Evolutionary conservation across 2,797 vertebrate species (phyloP).

Genomic region (Thaleichthys pacificus): DNA sequence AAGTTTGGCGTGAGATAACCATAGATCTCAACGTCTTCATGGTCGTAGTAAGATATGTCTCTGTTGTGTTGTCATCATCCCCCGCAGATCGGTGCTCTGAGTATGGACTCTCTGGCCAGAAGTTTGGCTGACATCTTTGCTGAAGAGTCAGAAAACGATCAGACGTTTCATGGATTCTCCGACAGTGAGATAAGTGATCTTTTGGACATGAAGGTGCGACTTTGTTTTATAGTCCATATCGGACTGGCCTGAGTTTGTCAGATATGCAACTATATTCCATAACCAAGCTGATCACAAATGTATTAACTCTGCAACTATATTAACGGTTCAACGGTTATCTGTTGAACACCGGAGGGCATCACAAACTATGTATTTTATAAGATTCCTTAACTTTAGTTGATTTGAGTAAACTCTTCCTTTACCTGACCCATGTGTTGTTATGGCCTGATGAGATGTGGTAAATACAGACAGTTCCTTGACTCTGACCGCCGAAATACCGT

Average conservation of each 20-base stretch:
- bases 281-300: background rate
- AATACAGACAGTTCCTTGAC: no score
- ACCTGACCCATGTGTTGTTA: background rate
- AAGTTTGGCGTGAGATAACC: background rate
- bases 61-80: background rate
- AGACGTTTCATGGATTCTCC: conserved; percentile 72
- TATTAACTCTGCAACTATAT: background rate
- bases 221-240: background rate
- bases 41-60: background rate
- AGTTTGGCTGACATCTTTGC: conserved; percentile 60
- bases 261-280: background rate
- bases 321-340: no score
- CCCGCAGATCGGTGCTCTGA: conserved; percentile 28
- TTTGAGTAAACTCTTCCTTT: background rate
- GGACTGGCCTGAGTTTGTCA: background rate
- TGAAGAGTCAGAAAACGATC: conserved; percentile 66
- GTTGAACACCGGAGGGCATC: no score
- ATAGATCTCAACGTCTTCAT: no score
- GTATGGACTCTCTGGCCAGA: conserved; percentile 12
- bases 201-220: conserved; percentile 37
- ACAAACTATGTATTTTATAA: no score
- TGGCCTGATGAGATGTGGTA: no score
- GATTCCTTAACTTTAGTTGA: background rate
- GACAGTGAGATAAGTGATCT: conserved; percentile 54
- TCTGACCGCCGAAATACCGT: background rate